These are phyloP conservation scores for Zaprionus ornatus DNA, from an alignment of 1,140 invertebrate species.

Conservation along the genomic window DNA sequence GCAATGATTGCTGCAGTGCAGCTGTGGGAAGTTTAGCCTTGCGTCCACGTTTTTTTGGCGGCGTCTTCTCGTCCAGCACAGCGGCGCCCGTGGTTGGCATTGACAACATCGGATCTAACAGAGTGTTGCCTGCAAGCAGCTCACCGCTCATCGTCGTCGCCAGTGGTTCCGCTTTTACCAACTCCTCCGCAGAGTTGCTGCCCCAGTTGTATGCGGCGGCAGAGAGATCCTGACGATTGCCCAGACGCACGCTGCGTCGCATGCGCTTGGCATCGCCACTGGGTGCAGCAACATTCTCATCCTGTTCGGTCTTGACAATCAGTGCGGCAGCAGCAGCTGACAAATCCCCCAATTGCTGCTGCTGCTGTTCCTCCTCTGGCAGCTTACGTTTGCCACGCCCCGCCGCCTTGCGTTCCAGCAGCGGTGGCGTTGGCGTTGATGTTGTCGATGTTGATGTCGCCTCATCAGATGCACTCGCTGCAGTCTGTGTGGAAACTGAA, in stretches of 20 bases:
- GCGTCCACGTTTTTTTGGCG: slow-evolving; percentile 79
- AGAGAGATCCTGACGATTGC: slow-evolving; percentile 61
- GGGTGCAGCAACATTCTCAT: slow-evolving; percentile 32
- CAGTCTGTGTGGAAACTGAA: background rate
- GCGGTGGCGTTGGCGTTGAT: background rate
- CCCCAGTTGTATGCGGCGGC: slow-evolving; percentile 13
- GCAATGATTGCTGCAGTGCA: background rate
- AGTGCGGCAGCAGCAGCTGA: slow-evolving; percentile 8
- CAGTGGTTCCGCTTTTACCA: slow-evolving; percentile 51
- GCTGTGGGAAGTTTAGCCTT: slow-evolving; percentile 63
- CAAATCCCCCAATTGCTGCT: slow-evolving; percentile 24
- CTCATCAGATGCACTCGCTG: background rate
- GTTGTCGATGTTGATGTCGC: background rate
- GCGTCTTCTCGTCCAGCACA: slow-evolving; percentile 71
- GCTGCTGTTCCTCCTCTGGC: slow-evolving; percentile 55
- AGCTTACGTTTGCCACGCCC: slow-evolving; percentile 64
- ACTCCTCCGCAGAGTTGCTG: slow-evolving; percentile 35
- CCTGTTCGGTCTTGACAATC: slow-evolving; percentile 60
- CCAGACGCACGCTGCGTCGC: slow-evolving; percentile 75
- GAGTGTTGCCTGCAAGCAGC: background rate
- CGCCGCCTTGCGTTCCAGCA: slow-evolving; percentile 53
- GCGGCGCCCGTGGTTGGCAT: background rate
- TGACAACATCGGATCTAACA: background rate
- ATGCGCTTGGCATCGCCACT: slow-evolving; percentile 50
- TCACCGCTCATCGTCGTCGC: background rate